phyloP scores from a whole-genome alignment of 2,888 invertebrate species.

The Amiota minor region DNA sequence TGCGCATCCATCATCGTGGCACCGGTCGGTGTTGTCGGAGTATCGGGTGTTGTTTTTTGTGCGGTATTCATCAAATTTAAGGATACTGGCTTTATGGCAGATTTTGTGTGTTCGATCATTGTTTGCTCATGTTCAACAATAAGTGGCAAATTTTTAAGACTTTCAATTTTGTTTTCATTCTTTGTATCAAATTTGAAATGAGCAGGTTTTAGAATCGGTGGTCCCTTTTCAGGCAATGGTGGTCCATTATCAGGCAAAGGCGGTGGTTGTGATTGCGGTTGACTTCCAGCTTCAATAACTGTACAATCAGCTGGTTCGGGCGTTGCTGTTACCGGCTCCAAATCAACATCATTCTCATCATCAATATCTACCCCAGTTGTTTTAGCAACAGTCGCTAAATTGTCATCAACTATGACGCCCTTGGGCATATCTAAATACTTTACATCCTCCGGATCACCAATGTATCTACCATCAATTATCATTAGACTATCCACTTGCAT shows the following conservation, averaged over 20 bases:
- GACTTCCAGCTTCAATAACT: slow-evolving; percentile 58
- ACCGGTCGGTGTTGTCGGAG: slow-evolving; percentile 20
- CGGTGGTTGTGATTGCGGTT: slow-evolving; percentile 51
- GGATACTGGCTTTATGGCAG: slow-evolving; percentile 64
- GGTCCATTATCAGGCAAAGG: slow-evolving; percentile 49
- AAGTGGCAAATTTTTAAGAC: slow-evolving; percentile 71
- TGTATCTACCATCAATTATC: slow-evolving; percentile 74
- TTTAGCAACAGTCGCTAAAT: slow-evolving; percentile 49
- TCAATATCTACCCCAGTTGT: slow-evolving; percentile 48
- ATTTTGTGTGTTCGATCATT: slow-evolving; percentile 54
- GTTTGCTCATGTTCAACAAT: slow-evolving; percentile 68
- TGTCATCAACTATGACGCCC: slow-evolving; percentile 65
- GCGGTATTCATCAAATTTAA: slow-evolving; percentile 59
- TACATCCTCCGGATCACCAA: slow-evolving; percentile 73
- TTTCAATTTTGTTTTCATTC: slow-evolving; percentile 74
- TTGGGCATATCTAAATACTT: slow-evolving; percentile 72
- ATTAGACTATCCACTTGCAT: slow-evolving; percentile 78
- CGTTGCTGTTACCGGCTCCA: slow-evolving; percentile 67
- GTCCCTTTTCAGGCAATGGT: slow-evolving; percentile 60
- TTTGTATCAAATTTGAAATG: slow-evolving; percentile 70
- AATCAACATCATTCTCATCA: slow-evolving; percentile 56
- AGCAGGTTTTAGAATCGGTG: slow-evolving; percentile 61
- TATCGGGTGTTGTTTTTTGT: slow-evolving; percentile 52
- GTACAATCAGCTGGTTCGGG: slow-evolving; percentile 67
- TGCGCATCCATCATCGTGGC: not conserved